These are phyloP conservation scores for Blera fallax DNA, from an alignment of 2,888 invertebrate genomes.

Conservation along the genomic window DNA sequence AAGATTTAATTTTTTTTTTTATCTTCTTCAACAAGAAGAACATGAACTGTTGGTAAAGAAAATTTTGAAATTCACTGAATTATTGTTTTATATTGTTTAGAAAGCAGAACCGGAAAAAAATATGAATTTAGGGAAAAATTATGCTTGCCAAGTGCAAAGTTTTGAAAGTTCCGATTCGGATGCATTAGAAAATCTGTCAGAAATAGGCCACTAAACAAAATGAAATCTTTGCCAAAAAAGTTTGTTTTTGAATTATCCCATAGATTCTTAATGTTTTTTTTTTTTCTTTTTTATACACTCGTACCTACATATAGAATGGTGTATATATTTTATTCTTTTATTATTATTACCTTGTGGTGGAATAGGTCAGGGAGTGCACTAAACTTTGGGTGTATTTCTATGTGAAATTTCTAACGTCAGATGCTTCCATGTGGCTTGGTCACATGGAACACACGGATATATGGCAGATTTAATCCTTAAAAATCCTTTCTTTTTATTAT, in stretches of 20 bases:
- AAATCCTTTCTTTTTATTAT: neutral
- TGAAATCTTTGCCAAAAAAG: slow-evolving; percentile 53
- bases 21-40: slow-evolving; percentile 15
- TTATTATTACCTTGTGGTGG: slow-evolving; percentile 13
- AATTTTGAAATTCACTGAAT: slow-evolving; percentile 42
- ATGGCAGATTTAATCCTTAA: neutral
- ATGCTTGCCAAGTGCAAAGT: slow-evolving; percentile 64
- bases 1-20: slow-evolving; percentile 7
- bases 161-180: slow-evolving; percentile 44
- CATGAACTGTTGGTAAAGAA: slow-evolving; percentile 23
- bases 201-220: slow-evolving; percentile 17
- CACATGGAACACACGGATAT: neutral
- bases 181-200: slow-evolving; percentile 61
- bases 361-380: slow-evolving; percentile 28
- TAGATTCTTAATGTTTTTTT: neutral
- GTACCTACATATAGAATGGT: too few species aligned
- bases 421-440: neutral
- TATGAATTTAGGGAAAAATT: slow-evolving; percentile 27
- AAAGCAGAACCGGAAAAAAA: slow-evolving; percentile 50
- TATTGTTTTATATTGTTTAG: slow-evolving; percentile 51
- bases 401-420: neutral
- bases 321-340: neutral
- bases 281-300: neutral
- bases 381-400: neutral
- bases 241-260: slow-evolving; percentile 36